A percentile compares a stretch with the other conserved stretches of the same genome.
Evolutionary conservation across 2,113 vertebrate genomes (phyloP).

Genomic region (Empidonax alnorum): DNA sequence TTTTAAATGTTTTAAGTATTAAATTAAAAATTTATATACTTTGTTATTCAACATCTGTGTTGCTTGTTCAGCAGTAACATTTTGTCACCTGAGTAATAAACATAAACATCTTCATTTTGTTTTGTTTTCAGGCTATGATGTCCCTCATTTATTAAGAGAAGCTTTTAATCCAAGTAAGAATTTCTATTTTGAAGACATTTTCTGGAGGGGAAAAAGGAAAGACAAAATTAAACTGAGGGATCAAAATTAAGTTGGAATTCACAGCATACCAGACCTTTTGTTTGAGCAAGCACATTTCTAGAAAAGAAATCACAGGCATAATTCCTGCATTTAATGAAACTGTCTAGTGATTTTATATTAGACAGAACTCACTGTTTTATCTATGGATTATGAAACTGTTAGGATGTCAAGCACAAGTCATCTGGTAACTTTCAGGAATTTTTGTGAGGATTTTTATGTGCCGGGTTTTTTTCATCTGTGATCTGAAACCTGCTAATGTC

Average conservation of each 20-base stretch:
- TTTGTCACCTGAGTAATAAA: not conserved
- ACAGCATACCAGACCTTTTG: not conserved
- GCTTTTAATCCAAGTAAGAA: not conserved
- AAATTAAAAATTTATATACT: not conserved
- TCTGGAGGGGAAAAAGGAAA: rapidly evolving
- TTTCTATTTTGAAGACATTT: not conserved
- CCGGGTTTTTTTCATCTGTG: rapidly evolving
- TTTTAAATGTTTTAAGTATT: not conserved
- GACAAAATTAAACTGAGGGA: not conserved
- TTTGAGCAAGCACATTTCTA: not conserved
- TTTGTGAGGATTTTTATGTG: not conserved
- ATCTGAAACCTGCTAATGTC: not conserved
- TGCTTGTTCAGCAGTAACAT: not conserved
- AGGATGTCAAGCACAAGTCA: not conserved
- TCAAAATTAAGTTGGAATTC: not conserved
- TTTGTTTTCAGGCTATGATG: not conserved
- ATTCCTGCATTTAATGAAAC: not conserved
- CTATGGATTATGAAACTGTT: not conserved
- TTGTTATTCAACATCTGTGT: not conserved
- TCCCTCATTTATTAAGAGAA: not conserved
- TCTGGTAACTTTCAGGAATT: not conserved
- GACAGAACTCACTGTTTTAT: not conserved
- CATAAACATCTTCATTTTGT: not conserved
- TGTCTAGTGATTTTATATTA: not conserved
- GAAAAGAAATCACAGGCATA: not conserved